phyloP scores from a whole-genome alignment of 2,113 vertebrate species.

The Pteropus alecto region DNA sequence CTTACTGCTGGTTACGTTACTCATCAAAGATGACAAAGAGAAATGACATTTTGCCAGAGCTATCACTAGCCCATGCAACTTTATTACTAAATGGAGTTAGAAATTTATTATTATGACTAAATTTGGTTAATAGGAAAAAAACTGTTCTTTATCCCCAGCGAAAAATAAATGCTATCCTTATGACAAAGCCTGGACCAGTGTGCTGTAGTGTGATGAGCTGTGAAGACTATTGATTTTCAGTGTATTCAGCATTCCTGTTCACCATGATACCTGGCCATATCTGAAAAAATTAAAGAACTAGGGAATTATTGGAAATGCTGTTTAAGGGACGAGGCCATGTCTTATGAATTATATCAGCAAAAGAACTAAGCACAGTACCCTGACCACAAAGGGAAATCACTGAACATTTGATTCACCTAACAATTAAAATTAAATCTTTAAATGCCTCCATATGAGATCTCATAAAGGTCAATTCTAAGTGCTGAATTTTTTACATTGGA shows the following conservation, averaged over 20 bases:
- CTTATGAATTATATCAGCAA: neutral
- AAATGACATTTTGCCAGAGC: neutral
- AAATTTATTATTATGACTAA: constrained; percentile 12
- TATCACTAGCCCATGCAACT: neutral
- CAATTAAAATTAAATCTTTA: neutral
- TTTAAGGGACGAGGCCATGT: neutral
- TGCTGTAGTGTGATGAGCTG: neutral
- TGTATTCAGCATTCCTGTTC: neutral
- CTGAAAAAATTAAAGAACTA: neutral
- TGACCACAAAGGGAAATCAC: neutral
- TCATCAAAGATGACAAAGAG: neutral
- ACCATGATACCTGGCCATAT: neutral
- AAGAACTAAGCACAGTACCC: neutral
- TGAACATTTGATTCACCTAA: neutral
- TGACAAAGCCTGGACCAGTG: neutral
- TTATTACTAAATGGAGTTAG: neutral
- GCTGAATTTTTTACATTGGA: neutral
- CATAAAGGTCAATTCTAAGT: neutral
- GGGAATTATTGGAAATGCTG: neutral
- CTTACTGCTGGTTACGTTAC: neutral
- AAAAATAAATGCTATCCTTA: neutral
- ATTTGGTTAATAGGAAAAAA: neutral
- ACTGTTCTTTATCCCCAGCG: neutral
- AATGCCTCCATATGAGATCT: neutral
- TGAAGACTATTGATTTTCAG: neutral